These are phyloP conservation scores for Vombatus ursinus DNA, from an alignment of 2,113 vertebrate species.

Conservation along the genomic window DNA sequence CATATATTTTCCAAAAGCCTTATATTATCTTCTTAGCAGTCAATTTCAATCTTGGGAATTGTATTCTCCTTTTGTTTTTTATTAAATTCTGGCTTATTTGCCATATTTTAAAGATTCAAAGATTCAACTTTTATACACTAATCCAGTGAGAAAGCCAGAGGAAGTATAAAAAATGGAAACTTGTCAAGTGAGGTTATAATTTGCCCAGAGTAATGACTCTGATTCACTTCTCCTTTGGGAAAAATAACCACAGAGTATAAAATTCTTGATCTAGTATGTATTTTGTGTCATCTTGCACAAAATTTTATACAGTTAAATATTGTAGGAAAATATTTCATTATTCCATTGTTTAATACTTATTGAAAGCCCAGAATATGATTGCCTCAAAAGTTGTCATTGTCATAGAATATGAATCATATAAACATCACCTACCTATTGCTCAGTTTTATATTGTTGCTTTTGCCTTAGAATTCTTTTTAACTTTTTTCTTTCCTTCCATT, in stretches of 20 bases:
- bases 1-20: background rate
- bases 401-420: background rate
- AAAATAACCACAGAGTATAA: background rate
- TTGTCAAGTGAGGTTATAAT: background rate
- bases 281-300: background rate
- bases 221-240: background rate
- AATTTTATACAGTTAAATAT: background rate
- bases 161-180: background rate
- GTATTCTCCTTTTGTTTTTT: too few species aligned
- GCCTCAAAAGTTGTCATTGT: background rate
- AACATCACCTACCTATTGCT: background rate
- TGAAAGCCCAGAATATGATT: background rate
- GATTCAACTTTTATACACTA: too few species aligned
- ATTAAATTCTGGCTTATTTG: too few species aligned
- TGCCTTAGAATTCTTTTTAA: background rate
- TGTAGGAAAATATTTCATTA: background rate
- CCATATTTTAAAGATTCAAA: too few species aligned
- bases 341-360: background rate
- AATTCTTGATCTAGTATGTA: background rate
- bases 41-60: too few species aligned
- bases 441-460: background rate
- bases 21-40: too few species aligned
- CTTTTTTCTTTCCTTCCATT: background rate
- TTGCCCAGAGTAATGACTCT: background rate
- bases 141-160: background rate